Base-by-base conservation (phyloP, 2,888 invertebrate genomes). In the Hedya salicella region DNA sequence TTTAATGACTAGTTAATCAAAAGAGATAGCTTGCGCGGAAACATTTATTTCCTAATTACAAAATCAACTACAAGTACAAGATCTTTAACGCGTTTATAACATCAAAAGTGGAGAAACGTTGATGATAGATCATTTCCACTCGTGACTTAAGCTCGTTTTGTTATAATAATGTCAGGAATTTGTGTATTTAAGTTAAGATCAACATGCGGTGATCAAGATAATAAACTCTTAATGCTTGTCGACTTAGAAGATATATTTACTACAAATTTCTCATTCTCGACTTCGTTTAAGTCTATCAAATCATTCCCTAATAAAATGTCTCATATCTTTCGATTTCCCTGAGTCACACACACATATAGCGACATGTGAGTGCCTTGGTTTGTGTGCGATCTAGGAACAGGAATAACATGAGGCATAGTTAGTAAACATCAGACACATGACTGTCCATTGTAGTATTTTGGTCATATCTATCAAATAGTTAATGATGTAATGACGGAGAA, bases 401-500 rank as follows among this genome's bases (percentile, higher is more conserved):
- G 44, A 46, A 32, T 57, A 44, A 19, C 16, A 32, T 57, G 46
- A 57, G 44, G 32, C 25, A 39, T 21, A 40, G 54, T 54, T 54
- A 32, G 44, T 57, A 57, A 57, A 57, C 32, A 56, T 42, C 25
- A 56, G 36, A 36, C 17, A 40, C 25, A 56, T 32, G 57, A 57
- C 9, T 57, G 57, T 57, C 57, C 57, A 57, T 57, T 57, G 44
- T 46, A 57, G 44, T 30, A n/a, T 32, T 17, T n/a, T 39, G 6
- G 16, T 19, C 36, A 36, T 2, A n/a, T n/a, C n/a, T n/a, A n/a
- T n/a, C n/a, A n/a, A n/a, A n/a, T n/a, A n/a, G n/a, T n/a, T n/a
- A 1, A 1, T 3, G 25, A 14, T 50, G 30, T 30, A 30, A 1
- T 30, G 30, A 25, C 6, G 25, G 25, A 25, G 0, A 25, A 25